phyloP scores from a whole-genome alignment of 2,113 vertebrate species.

The Neotoma lepida region DNA sequence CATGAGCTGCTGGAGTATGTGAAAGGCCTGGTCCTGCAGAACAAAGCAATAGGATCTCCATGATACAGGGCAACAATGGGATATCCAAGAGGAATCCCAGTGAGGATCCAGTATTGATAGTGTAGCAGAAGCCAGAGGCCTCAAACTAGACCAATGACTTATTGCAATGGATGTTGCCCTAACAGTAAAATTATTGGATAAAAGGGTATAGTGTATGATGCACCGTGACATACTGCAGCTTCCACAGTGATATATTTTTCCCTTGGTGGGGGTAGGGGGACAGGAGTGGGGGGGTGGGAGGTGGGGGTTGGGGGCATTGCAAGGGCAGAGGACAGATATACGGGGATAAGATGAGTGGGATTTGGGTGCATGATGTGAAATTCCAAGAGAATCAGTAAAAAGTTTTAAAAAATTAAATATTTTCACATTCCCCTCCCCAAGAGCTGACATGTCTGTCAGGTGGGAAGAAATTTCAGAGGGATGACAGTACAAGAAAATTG shows the following conservation, averaged over 20 bases:
- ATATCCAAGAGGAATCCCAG: background rate
- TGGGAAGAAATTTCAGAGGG: slow-evolving; percentile 28
- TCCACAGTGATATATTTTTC: background rate
- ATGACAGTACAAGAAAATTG: slow-evolving; percentile 29
- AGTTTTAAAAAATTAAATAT: too few species aligned
- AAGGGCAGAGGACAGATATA: background rate
- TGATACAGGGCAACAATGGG: background rate
- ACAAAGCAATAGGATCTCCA: background rate
- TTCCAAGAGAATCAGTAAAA: background rate
- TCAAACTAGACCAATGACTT: background rate
- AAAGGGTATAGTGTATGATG: background rate
- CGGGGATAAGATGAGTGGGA: background rate
- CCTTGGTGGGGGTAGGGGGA: background rate
- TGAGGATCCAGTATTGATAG: background rate
- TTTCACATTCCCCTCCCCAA: background rate
- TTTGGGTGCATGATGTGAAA: background rate
- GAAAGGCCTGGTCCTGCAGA: background rate
- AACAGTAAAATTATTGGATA: background rate
- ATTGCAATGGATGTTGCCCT: background rate
- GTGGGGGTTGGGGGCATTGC: too few species aligned
- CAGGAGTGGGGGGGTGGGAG: too few species aligned
- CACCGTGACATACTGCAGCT: background rate
- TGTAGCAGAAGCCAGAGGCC: background rate
- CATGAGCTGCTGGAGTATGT: background rate
- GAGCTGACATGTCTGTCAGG: background rate